Percentiles rank a stretch among this genome's conserved stretches.
These are phyloP conservation scores for Otus sunia DNA, from an alignment of 2,113 vertebrate genomes.

Conservation along the genomic window DNA sequence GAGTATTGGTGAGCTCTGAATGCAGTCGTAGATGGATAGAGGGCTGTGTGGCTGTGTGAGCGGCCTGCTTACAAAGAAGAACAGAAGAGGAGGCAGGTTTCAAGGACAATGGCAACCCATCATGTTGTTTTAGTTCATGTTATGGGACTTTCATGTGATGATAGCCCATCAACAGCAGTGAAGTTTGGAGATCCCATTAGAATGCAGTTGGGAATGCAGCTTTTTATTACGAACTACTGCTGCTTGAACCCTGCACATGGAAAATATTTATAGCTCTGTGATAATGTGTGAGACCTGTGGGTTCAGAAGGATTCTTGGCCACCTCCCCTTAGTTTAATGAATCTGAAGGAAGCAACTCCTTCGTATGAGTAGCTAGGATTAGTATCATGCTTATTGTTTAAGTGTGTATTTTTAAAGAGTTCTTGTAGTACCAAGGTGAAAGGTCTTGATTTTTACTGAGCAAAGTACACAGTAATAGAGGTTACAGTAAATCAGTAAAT, in stretches of 20 bases:
- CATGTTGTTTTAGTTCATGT: conserved; percentile 8
- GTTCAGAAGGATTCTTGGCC: conserved; percentile 6
- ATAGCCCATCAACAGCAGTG: not conserved
- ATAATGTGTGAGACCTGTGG: not conserved
- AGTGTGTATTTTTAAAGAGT: not conserved
- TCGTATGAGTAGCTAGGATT: not conserved
- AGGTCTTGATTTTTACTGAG: not conserved
- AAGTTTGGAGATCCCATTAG: conserved; percentile 1
- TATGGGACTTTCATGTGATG: conserved; percentile 24
- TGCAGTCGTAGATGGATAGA: conserved; percentile 26
- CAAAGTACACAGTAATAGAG: not conserved
- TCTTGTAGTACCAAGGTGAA: not conserved
- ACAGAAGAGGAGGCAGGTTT: not conserved
- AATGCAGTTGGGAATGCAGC: not conserved
- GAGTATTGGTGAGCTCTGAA: conserved; percentile 62
- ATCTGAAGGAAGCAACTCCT: not conserved
- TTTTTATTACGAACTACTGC: not conserved
- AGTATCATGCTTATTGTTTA: not conserved
- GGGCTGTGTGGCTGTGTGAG: conserved; percentile 8
- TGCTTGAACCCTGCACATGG: not conserved
- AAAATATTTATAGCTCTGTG: not conserved
- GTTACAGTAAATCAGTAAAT: not conserved
- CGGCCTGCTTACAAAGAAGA: conserved; percentile 21
- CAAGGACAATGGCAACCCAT: conserved; percentile 37
- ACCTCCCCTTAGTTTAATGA: not conserved